These are phyloP conservation scores for Cichlasoma orientale DNA, from an alignment of 2,797 vertebrate species.

Conservation along the genomic window DNA sequence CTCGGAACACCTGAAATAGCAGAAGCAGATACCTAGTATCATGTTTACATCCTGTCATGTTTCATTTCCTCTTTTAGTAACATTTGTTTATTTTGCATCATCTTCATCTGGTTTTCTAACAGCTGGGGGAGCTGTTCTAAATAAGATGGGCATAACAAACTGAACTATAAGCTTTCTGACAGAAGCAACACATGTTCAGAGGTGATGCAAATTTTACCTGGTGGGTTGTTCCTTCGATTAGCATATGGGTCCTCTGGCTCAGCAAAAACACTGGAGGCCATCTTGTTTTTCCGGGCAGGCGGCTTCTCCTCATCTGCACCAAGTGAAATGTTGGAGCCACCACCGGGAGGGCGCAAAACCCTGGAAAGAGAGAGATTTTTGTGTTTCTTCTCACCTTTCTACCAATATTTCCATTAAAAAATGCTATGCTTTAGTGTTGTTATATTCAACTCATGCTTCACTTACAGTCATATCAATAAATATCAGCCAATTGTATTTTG, in stretches of 20 bases:
- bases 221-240: slow-evolving; percentile 85
- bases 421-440: not conserved
- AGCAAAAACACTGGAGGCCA: slow-evolving; percentile 95
- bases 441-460: not conserved
- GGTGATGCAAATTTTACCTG: slow-evolving; percentile 65
- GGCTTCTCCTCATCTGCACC: slow-evolving; percentile 89
- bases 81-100: not conserved
- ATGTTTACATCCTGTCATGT: not conserved
- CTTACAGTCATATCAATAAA: not conserved
- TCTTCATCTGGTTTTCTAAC: not conserved
- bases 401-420: not conserved
- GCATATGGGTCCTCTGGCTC: slow-evolving; percentile 90
- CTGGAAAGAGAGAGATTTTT: slow-evolving; percentile 64
- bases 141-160: not conserved
- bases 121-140: not conserved
- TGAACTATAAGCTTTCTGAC: not conserved
- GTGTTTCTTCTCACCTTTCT: not conserved
- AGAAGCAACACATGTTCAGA: not conserved
- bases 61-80: not conserved
- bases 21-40: not conserved
- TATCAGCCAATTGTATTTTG: not conserved
- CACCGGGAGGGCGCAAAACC: slow-evolving; percentile 93
- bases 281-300: slow-evolving; percentile 88
- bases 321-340: slow-evolving; percentile 92
- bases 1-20: not conserved